Conservation (phyloP, 2,113 vertebrate genomes). For the Xenopus laevis region DNA sequence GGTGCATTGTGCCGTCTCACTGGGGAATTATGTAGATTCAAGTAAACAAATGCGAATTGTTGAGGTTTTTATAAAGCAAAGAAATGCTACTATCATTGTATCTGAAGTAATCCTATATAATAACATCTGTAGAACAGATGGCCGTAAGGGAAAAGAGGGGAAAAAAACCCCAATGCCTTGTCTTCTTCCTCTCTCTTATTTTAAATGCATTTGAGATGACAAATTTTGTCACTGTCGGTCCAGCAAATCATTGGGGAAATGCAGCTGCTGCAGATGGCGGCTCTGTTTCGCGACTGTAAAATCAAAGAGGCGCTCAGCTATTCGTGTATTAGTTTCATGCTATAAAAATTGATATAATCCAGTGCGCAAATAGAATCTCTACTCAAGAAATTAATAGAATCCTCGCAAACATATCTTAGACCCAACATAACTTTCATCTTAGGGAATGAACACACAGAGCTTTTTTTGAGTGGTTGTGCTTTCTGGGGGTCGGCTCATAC, state of each 20-base stretch:
- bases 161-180: conserved; percentile 54
- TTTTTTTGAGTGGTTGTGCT: too few relatives aligned
- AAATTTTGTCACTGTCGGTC: conserved; percentile 73
- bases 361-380: conserved; percentile 54
- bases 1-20: conserved; percentile 78
- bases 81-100: conserved; percentile 90
- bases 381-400: conserved; percentile 47
- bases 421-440: too few relatives aligned
- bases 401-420: background rate
- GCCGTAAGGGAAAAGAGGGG: conserved; percentile 62
- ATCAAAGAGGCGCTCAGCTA: conserved; percentile 58
- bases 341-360: conserved; percentile 58
- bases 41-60: conserved; percentile 97
- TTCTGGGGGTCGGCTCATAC: too few relatives aligned
- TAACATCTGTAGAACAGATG: conserved; percentile 94
- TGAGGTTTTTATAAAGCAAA: conserved; percentile 87
- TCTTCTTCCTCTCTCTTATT: conserved; percentile 62
- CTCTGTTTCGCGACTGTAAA: conserved; percentile 70
- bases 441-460: too few relatives aligned
- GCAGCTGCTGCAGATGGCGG: conserved; percentile 75
- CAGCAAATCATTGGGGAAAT: conserved; percentile 75
- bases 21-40: conserved; percentile 88
- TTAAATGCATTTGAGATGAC: conserved; percentile 75
- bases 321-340: conserved; percentile 67
- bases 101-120: conserved; percentile 89